These are phyloP conservation scores for human (Homo sapiens) DNA, from an alignment of 2,113 vertebrate genomes.

Conservation along the genomic window DNA sequence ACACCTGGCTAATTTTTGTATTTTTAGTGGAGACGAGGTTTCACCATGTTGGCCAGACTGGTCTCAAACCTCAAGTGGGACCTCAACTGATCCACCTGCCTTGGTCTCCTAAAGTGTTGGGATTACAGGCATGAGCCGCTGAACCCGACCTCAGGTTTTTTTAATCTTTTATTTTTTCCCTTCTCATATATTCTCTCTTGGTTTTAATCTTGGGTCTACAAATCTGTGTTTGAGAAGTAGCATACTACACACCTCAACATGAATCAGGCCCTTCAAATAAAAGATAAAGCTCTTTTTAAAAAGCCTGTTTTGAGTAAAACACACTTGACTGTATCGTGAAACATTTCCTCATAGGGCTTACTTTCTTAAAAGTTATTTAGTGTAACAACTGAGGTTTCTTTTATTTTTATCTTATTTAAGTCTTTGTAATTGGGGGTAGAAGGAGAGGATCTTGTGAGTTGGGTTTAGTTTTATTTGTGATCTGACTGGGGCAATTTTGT, in stretches of 20 bases:
- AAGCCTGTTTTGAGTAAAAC: slow-evolving; percentile 39
- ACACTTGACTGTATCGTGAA: neutral
- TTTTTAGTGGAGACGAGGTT: too few relatives aligned
- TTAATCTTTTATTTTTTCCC: neutral
- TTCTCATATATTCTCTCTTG: slow-evolving; percentile 17
- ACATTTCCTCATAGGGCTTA: slow-evolving; percentile 1
- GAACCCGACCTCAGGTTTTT: too few relatives aligned
- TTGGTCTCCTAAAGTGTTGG: too few relatives aligned
- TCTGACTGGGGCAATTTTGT: neutral
- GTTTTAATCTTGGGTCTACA: neutral
- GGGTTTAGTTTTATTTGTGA: slow-evolving; percentile 20
- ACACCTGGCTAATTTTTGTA: too few relatives aligned
- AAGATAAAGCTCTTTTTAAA: slow-evolving; percentile 17
- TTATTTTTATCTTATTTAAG: neutral
- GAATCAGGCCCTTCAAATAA: slow-evolving; percentile 21
- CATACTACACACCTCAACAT: neutral
- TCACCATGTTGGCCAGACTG: too few relatives aligned
- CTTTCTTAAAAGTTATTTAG: slow-evolving; percentile 27
- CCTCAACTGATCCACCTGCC: too few relatives aligned
- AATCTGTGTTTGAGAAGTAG: neutral
- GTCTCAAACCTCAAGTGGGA: too few relatives aligned
- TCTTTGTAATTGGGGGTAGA: neutral
- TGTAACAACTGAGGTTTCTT: slow-evolving; percentile 1
- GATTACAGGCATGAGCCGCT: too few relatives aligned
- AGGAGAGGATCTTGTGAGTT: neutral